phyloP scores from a whole-genome alignment of 2,797 vertebrate genomes.

The Odontamblyopus lacepedii region DNA sequence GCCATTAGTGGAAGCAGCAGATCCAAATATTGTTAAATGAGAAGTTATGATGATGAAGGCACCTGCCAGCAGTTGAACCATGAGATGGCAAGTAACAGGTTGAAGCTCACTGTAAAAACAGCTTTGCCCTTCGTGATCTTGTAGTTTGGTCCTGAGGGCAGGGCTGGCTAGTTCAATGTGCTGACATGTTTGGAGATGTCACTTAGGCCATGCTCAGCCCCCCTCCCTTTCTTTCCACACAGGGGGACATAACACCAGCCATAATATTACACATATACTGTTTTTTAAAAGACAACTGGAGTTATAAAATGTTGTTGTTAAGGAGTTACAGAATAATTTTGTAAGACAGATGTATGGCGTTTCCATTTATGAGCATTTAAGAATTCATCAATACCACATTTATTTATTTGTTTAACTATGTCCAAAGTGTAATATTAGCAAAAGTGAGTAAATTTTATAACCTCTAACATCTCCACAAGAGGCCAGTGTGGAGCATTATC shows the following conservation, averaged over 20 bases:
- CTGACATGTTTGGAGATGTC: conserved; percentile 82
- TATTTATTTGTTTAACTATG: neutral
- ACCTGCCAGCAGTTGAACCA: conserved; percentile 41
- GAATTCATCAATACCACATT: neutral
- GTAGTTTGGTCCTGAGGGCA: conserved; percentile 77
- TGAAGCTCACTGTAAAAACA: conserved; percentile 63
- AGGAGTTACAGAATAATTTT: too few relatives aligned
- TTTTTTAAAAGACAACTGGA: neutral
- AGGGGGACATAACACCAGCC: conserved; percentile 42
- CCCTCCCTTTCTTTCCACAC: conserved; percentile 64
- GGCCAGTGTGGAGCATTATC: conserved; percentile 36
- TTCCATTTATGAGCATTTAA: neutral
- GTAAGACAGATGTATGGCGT: neutral
- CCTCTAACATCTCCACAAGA: conserved; percentile 47
- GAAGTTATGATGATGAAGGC: conserved; percentile 39
- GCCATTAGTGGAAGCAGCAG: conserved; percentile 59
- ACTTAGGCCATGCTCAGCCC: conserved; percentile 65
- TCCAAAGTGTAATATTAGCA: neutral
- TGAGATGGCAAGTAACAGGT: conserved; percentile 38
- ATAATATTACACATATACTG: conserved; percentile 22
- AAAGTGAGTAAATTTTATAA: conserved; percentile 16
- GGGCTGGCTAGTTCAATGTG: conserved; percentile 75
- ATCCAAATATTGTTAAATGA: conserved; percentile 52
- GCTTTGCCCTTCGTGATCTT: conserved; percentile 78
- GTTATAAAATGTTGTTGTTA: neutral